Evolutionary conservation across 1,140 invertebrate species (phyloP).

Genomic region (Neodiprion fabricii): DNA sequence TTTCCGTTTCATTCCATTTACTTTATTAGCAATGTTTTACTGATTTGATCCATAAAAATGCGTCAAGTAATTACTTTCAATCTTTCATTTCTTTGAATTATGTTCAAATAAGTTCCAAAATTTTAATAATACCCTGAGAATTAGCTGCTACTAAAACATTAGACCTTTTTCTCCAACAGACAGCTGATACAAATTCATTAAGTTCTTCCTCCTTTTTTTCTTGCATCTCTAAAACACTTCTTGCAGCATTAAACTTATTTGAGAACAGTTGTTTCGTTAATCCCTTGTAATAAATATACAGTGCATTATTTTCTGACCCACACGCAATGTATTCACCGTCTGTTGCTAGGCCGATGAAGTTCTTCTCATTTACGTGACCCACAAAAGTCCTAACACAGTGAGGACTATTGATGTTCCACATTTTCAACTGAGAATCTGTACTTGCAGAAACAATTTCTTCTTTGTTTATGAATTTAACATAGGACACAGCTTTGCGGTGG

Average conservation of each 20-base stretch:
- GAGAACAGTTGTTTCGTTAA: conserved; percentile 86
- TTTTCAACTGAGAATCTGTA: conserved; percentile 92
- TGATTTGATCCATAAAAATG: no score
- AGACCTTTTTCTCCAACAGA: conserved; percentile 89
- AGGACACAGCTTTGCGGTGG: conserved; percentile 94
- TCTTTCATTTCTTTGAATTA: neutral
- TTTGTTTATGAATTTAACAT: conserved; percentile 92
- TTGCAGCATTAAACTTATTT: conserved; percentile 87
- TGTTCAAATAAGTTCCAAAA: conserved; percentile 76
- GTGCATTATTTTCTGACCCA: conserved; percentile 94
- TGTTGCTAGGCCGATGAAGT: conserved; percentile 96
- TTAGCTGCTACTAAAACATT: conserved; percentile 94
- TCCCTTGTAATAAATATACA: conserved; percentile 94
- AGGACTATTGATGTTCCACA: conserved; percentile 88
- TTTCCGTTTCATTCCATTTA: neutral
- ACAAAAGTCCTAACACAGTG: conserved; percentile 87
- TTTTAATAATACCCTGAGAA: conserved; percentile 92
- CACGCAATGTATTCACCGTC: conserved; percentile 95
- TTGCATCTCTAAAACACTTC: conserved; percentile 80
- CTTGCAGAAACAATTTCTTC: conserved; percentile 93
- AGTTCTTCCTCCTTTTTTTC: conserved; percentile 83
- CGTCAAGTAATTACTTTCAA: no score
- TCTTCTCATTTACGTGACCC: conserved; percentile 96
- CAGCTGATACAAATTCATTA: conserved; percentile 94
- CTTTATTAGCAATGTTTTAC: conserved; percentile 11